phyloP scores from a whole-genome alignment of 2,888 invertebrate species.

The Nemoura dubitans region DNA sequence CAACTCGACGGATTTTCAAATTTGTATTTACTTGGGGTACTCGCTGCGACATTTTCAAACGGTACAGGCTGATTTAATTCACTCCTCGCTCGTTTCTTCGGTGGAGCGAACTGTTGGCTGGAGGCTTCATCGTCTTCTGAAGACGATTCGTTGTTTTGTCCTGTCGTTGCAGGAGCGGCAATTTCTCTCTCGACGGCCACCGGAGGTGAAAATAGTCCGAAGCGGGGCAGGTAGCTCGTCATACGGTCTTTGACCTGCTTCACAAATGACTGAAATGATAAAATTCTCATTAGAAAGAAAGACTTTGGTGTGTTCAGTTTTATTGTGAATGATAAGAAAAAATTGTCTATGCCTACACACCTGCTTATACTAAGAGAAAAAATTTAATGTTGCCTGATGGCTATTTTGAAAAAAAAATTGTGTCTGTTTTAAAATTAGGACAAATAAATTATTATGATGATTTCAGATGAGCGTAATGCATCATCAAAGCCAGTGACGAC shows the following conservation, averaged over 20 bases:
- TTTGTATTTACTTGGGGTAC: background rate
- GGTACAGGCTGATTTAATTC: constrained; percentile 45
- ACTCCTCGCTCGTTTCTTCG: constrained; percentile 46
- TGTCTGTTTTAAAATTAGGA: background rate
- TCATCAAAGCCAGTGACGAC: background rate
- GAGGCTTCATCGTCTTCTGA: constrained; percentile 35
- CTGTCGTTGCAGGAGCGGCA: background rate
- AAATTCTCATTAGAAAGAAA: constrained; percentile 13
- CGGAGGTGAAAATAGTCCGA: background rate
- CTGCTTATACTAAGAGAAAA: no score
- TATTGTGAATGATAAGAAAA: no score
- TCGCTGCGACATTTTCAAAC: background rate
- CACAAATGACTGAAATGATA: constrained; percentile 72
- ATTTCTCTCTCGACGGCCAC: constrained; percentile 3
- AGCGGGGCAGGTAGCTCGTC: constrained; percentile 69
- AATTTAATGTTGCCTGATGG: no score
- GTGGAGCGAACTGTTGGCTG: constrained; percentile 23
- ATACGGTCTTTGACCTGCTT: constrained; percentile 73
- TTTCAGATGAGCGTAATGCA: background rate
- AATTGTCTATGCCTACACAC: no score
- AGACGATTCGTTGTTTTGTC: constrained; percentile 32
- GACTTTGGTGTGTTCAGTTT: no score
- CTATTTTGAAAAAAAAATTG: no score
- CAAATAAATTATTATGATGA: background rate
- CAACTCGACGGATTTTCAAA: no score